phyloP scores from a whole-genome alignment of 2,797 vertebrate species.

The Anas georgica region DNA sequence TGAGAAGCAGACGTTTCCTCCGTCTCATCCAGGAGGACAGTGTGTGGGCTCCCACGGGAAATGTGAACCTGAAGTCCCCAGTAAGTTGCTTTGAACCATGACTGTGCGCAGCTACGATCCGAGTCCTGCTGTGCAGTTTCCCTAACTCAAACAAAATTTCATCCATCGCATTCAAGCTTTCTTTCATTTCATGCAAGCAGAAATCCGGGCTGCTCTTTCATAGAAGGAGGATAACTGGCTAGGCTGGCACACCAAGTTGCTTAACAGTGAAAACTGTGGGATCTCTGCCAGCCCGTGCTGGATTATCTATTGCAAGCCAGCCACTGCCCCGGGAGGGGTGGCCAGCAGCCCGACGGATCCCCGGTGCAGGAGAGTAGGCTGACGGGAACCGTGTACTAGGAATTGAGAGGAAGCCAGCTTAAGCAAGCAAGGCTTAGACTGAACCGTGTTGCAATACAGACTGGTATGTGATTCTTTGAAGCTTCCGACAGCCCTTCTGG shows the following conservation, averaged over 20 bases:
- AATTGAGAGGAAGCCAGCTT: not conserved
- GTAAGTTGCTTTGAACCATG: not conserved
- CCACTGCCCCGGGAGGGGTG: not conserved
- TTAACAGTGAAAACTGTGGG: not conserved
- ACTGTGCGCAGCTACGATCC: not conserved
- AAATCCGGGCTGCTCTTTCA: not conserved
- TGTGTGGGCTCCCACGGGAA: rapidly evolving
- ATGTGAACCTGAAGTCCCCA: not conserved
- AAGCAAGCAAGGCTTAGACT: not conserved
- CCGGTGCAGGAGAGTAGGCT: rapidly evolving
- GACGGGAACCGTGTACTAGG: rapidly evolving
- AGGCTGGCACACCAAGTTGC: not conserved
- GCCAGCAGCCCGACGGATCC: not conserved
- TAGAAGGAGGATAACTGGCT: not conserved
- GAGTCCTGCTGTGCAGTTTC: not conserved
- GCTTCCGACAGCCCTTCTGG: not conserved
- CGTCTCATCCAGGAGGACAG: not conserved
- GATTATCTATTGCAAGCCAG: not conserved
- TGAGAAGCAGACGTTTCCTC: not conserved
- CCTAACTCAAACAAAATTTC: not conserved
- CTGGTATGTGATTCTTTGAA: conserved; percentile 20
- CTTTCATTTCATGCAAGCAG: not conserved
- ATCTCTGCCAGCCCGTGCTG: not conserved
- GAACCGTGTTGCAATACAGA: not conserved
- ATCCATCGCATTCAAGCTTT: not conserved